phyloP scores from a whole-genome alignment of 2,797 vertebrate species.

The Scolopax bukidnonensis region DNA sequence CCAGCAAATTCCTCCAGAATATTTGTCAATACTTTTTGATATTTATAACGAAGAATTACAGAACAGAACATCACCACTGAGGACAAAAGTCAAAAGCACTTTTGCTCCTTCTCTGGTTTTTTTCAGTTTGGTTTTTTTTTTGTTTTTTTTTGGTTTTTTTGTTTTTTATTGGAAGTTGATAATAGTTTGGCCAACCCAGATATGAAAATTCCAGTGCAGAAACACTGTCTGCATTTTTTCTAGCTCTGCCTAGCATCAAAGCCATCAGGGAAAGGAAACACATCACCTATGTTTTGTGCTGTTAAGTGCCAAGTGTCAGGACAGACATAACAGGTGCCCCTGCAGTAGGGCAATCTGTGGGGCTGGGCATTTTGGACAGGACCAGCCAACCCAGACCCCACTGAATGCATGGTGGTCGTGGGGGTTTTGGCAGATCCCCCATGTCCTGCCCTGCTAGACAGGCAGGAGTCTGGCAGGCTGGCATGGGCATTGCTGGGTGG shows the following conservation, averaged over 20 bases:
- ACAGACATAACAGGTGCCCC: not conserved
- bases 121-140: not conserved
- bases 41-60: not conserved
- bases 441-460: not conserved
- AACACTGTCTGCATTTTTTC: not conserved
- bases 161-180: not conserved
- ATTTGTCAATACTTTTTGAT: not conserved
- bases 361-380: not conserved
- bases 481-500: not conserved
- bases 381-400: accelerated
- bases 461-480: accelerated
- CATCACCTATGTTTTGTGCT: not conserved
- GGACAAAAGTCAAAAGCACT: not conserved
- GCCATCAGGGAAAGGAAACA: not conserved
- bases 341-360: accelerated
- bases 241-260: not conserved
- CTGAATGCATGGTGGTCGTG: not conserved
- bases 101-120: not conserved
- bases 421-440: not conserved
- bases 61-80: not conserved
- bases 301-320: not conserved
- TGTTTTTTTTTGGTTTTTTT: too few species aligned
- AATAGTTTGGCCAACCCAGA: not conserved
- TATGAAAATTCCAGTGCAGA: not conserved
- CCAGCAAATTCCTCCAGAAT: not conserved